Evolutionary conservation across 2,797 vertebrate species (phyloP).

Genomic region (Hylomyscus alleni): DNA sequence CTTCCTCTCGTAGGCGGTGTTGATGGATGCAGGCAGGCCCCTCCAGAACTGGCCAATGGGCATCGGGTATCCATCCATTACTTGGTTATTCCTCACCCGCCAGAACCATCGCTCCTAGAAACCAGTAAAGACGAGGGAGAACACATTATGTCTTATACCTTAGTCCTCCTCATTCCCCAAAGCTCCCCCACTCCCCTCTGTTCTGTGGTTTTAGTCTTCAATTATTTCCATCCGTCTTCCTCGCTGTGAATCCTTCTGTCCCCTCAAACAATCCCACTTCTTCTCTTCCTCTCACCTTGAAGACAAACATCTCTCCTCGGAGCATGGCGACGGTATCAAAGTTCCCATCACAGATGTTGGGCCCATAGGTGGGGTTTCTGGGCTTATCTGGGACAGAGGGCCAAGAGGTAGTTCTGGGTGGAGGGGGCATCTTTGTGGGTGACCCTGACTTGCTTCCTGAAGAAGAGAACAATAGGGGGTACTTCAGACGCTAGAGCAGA

Average conservation of each 20-base stretch:
- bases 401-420: slow-evolving; percentile 82
- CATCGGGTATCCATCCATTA: slow-evolving; percentile 94
- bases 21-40: slow-evolving; percentile 93
- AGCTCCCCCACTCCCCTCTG: neutral
- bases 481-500: slow-evolving; percentile 67
- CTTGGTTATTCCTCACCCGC: slow-evolving; percentile 94
- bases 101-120: slow-evolving; percentile 96
- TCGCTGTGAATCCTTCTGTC: neutral
- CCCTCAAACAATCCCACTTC: neutral
- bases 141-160: neutral
- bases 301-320: slow-evolving; percentile 96
- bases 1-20: slow-evolving; percentile 94
- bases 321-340: slow-evolving; percentile 95
- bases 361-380: slow-evolving; percentile 88
- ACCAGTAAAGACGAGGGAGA: neutral
- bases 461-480: slow-evolving; percentile 32
- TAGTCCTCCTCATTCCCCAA: neutral
- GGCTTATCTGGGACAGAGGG: slow-evolving; percentile 84
- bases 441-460: slow-evolving; percentile 82
- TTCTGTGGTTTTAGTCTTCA: neutral
- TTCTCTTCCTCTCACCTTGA: slow-evolving; percentile 91
- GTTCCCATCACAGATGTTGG: slow-evolving; percentile 95
- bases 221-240: neutral
- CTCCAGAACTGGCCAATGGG: slow-evolving; percentile 95
- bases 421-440: slow-evolving; percentile 85